Conservation (phyloP, 2,888 invertebrate species). For the Lysandra bellargus region DNA sequence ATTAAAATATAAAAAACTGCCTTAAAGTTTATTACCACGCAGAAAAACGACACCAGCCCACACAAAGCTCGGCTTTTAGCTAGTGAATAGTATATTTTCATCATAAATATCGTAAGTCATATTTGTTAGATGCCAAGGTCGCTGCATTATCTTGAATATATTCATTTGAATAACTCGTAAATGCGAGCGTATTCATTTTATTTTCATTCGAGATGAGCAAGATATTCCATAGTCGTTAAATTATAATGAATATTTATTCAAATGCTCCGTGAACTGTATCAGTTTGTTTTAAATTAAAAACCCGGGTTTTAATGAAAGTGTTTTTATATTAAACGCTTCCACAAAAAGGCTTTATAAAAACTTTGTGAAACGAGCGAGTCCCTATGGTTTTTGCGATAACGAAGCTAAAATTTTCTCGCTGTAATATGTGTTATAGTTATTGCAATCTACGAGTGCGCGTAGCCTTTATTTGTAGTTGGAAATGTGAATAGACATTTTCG, state of each 20-base stretch:
- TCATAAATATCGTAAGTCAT: not conserved
- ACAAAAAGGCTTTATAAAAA: not conserved
- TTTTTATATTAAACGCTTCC: conserved; percentile 1
- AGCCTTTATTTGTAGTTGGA: too few relatives aligned
- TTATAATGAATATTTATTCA: conserved; percentile 18
- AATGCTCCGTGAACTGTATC: not conserved
- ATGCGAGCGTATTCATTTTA: conserved; percentile 26
- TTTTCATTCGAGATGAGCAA: conserved; percentile 8
- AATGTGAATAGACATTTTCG: too few relatives aligned
- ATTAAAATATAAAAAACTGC: too few relatives aligned
- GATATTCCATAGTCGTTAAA: conserved; percentile 15
- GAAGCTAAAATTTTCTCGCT: not conserved
- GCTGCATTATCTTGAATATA: not conserved
- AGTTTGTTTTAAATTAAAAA: conserved; percentile 11
- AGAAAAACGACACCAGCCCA: too few relatives aligned
- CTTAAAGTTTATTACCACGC: too few relatives aligned
- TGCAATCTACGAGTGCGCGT: too few relatives aligned
- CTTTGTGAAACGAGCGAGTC: not conserved
- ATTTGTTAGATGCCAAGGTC: conserved; percentile 14
- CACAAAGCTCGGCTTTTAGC: too few relatives aligned
- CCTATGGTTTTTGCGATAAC: not conserved
- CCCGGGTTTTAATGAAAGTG: not conserved
- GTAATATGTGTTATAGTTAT: too few relatives aligned
- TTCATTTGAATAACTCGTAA: not conserved
- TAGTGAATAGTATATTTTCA: not conserved